These are phyloP conservation scores for Pandemis corylana DNA, from an alignment of 2,888 invertebrate species.

Conservation along the genomic window DNA sequence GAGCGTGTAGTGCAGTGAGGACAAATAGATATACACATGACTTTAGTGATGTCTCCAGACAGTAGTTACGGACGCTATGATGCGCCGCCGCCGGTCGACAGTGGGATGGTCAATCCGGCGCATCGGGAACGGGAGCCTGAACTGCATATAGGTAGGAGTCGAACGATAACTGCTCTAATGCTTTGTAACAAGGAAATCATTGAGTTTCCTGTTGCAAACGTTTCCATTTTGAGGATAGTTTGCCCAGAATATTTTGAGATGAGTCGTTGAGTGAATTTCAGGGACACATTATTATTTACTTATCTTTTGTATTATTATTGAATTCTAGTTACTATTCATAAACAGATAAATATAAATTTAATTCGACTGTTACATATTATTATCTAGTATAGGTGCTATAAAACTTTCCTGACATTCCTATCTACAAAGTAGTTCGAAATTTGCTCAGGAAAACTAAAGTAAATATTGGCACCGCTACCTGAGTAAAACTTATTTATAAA, in stretches of 20 bases:
- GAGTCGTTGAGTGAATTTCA: neutral
- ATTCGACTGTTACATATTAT: neutral
- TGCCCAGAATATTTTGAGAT: neutral
- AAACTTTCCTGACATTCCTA: neutral
- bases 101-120: constrained; percentile 71
- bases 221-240: neutral
- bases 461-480: neutral
- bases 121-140: constrained; percentile 87
- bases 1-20: constrained; percentile 79
- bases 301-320: neutral
- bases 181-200: constrained; percentile 11
- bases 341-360: constrained; percentile 10
- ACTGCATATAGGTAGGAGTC: constrained; percentile 87
- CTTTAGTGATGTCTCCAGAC: constrained; percentile 88
- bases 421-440: constrained; percentile 3
- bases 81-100: constrained; percentile 79
- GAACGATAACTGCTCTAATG: neutral
- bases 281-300: neutral
- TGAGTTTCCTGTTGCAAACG: constrained; percentile 19
- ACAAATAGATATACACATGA: constrained; percentile 63
- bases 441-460: neutral
- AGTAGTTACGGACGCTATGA: constrained; percentile 86
- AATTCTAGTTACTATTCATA: neutral
- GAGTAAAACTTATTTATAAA: constrained; percentile 18
- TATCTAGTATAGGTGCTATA: neutral